A percentile compares a stretch with the other conserved stretches of the same genome.
Conservation (phyloP, 2,888 invertebrate genomes). For the Amblyjoppa proteus region DNA sequence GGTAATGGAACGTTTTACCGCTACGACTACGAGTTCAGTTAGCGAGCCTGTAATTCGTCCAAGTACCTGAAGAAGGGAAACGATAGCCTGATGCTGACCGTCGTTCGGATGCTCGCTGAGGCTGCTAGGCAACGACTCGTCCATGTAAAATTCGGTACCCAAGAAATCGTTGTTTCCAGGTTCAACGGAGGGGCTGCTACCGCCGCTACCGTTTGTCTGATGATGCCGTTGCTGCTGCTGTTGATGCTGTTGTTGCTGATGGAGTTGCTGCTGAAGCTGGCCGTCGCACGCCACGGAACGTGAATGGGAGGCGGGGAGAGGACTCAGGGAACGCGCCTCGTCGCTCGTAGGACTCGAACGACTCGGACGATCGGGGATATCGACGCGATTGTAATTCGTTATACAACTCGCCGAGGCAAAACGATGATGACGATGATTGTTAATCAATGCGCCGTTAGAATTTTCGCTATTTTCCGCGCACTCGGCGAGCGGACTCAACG, state of each 20-base stretch:
- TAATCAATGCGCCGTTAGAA: conserved; percentile 42
- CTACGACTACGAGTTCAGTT: conserved; percentile 77
- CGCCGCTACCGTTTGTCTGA: conserved; percentile 74
- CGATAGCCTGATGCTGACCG: conserved; percentile 84
- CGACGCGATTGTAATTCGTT: conserved; percentile 41
- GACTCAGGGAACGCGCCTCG: conserved; percentile 63
- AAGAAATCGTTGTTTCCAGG: conserved; percentile 88
- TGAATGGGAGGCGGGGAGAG: conserved; percentile 67
- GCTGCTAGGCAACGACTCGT: conserved; percentile 95
- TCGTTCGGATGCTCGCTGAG: conserved; percentile 90
- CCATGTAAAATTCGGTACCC: conserved; percentile 94
- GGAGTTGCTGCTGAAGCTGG: conserved; percentile 81
- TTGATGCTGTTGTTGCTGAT: conserved; percentile 76
- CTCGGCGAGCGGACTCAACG: conserved; percentile 81
- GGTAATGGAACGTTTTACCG: conserved; percentile 79
- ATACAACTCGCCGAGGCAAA: conserved; percentile 3
- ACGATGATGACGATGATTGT: conserved; percentile 46
- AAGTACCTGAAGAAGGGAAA: conserved; percentile 85
- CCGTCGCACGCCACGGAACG: conserved; percentile 83
- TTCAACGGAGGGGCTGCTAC: conserved; percentile 84
- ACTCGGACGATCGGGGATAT: conserved; percentile 22
- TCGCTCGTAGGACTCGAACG: conserved; percentile 55
- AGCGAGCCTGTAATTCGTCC: conserved; percentile 76
- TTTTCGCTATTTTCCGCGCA: conserved; percentile 75
- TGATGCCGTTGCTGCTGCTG: conserved; percentile 74